These are phyloP conservation scores for Papilio machaon DNA, from an alignment of 1,140 invertebrate genomes.

Conservation along the genomic window DNA sequence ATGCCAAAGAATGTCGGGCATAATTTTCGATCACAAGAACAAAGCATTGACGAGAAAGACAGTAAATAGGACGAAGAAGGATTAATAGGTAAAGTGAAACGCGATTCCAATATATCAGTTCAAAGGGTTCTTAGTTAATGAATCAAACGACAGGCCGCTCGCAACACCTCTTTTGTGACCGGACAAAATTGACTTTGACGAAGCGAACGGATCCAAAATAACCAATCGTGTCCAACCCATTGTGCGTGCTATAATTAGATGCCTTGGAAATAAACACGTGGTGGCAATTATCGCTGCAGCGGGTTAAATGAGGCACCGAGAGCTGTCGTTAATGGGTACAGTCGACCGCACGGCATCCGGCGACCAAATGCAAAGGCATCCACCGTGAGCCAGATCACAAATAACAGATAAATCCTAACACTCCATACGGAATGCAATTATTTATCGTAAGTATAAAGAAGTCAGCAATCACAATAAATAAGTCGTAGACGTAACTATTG, in stretches of 20 bases:
- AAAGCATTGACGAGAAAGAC: slow-evolving; percentile 48
- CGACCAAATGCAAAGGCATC: slow-evolving; percentile 53
- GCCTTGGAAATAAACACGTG: slow-evolving; percentile 80
- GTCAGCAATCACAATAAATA: slow-evolving; percentile 57
- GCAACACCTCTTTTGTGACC: slow-evolving; percentile 78
- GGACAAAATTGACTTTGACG: slow-evolving; percentile 79
- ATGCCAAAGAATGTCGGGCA: slow-evolving; percentile 47
- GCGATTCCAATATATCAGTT: slow-evolving; percentile 71
- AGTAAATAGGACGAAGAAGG: slow-evolving; percentile 57
- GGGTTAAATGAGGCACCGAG: slow-evolving; percentile 80
- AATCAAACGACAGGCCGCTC: slow-evolving; percentile 73
- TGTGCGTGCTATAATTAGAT: slow-evolving; percentile 80
- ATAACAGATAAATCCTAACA: slow-evolving; percentile 25
- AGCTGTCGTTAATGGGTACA: slow-evolving; percentile 76
- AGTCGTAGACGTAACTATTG: slow-evolving; percentile 52
- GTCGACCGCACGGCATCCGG: slow-evolving; percentile 67
- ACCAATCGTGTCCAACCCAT: slow-evolving; percentile 80
- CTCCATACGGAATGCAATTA: slow-evolving; percentile 18
- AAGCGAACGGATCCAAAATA: slow-evolving; percentile 75
- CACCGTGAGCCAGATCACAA: slow-evolving; percentile 51
- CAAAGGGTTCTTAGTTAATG: slow-evolving; percentile 74
- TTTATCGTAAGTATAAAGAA: slow-evolving; percentile 42
- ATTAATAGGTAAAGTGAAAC: slow-evolving; percentile 65
- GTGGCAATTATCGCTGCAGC: slow-evolving; percentile 80
- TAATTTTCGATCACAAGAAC: slow-evolving; percentile 39